Base-by-base conservation (phyloP, 2,888 invertebrate species). In the Eupithecia abbreviata region DNA sequence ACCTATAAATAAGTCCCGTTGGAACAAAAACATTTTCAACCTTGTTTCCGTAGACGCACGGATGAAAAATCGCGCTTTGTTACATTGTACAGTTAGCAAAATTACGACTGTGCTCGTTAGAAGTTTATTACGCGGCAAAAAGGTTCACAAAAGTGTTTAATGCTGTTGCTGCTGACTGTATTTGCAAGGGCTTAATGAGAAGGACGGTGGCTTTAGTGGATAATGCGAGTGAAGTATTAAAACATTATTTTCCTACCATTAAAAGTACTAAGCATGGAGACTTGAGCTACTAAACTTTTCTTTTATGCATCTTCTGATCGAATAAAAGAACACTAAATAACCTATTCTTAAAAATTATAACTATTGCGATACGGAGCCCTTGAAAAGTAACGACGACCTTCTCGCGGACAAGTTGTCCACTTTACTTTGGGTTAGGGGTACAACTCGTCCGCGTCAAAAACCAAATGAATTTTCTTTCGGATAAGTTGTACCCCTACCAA, bases 41-140 rank as follows among this genome's bases (percentile, higher is more conserved):
- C 69, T 77, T 72, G 47, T 41, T 41, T 6, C 9, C 9, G 41
- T 70, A 51, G 45, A 30, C 30, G 74, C 42, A 72, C 65, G 51
- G 69, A 47, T 42, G 49, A 73, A 75, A 55, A 47, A 69, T 69
- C 6, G 18, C 69, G 69, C 49, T 67, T 43, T 62, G 41, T 62
- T 65, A 45, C 18, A 67, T n/a, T 18, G 78, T 79, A 77, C 79
- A 78, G 79, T 80, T 74, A 62, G 71, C 77, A 72, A 74, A 80
- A 79, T 73, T 75, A 68, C 67, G 74, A 70, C 58, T 68, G 72
- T 18, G 73, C 80, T 79, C 76, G 79, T 80, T 79, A 81, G 78
- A 79, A 79, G 72, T 79, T 81, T 81, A 82, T 80, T 80, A 81
- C 79, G 77, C 77, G 77, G 79, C 71, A 78, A 79, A 78, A 82